A percentile compares a stretch with the other conserved stretches of the same genome.
phyloP scores from a whole-genome alignment of 2,888 invertebrate genomes.

The Agonopterix heracliana region DNA sequence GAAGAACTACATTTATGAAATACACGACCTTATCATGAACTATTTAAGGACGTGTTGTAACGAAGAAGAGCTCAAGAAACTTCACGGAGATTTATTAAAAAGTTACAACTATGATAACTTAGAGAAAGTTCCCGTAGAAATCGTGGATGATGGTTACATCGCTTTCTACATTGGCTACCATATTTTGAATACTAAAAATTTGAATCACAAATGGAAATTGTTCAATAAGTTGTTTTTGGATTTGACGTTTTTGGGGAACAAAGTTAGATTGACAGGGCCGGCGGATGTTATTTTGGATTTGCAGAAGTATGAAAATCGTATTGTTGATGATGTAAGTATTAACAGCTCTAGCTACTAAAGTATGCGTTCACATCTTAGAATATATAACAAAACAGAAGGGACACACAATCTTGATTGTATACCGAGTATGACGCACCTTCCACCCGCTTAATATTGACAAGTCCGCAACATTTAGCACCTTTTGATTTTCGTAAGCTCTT shows the following conservation, averaged over 20 bases:
- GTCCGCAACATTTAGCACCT: no score
- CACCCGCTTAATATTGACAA: no score
- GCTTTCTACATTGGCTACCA: slow-evolving; percentile 84
- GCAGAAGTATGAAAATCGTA: slow-evolving; percentile 77
- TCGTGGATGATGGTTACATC: slow-evolving; percentile 84
- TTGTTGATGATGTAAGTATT: slow-evolving; percentile 68
- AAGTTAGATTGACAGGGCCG: slow-evolving; percentile 80
- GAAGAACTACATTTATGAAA: slow-evolving; percentile 80
- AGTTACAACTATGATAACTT: slow-evolving; percentile 72
- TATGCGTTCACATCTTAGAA: no score
- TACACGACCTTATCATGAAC: slow-evolving; percentile 81
- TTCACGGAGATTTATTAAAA: slow-evolving; percentile 77
- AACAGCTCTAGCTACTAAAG: background rate
- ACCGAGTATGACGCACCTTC: no score
- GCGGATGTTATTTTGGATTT: slow-evolving; percentile 83
- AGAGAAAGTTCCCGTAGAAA: slow-evolving; percentile 68
- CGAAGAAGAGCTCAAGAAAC: slow-evolving; percentile 52
- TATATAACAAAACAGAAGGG: background rate
- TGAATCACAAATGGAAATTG: slow-evolving; percentile 56
- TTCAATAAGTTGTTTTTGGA: slow-evolving; percentile 79
- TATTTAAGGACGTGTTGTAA: slow-evolving; percentile 72
- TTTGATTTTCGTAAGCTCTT: no score
- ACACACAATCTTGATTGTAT: no score
- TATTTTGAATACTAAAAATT: slow-evolving; percentile 70
- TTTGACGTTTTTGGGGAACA: slow-evolving; percentile 82